Percentiles rank a stretch among this genome's conserved stretches.
Evolutionary conservation across 64 coral and sea anemone genomes (phyloP).

Genomic region (Acropora tenuis): DNA sequence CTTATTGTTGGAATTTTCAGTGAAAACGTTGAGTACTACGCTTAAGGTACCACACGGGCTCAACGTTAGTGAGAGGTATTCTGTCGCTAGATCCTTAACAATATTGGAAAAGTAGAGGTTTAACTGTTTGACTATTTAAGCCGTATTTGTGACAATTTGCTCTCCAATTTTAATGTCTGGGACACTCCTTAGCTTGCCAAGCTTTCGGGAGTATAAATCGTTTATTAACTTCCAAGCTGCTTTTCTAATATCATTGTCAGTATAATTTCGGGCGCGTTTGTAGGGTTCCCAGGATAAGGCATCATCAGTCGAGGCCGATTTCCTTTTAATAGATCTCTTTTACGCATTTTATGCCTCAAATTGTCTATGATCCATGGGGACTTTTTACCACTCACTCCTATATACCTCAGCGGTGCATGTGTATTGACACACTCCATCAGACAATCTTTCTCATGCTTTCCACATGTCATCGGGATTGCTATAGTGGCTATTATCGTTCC

Average conservation of each 20-base stretch:
- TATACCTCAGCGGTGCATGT: no score
- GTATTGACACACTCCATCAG: no score
- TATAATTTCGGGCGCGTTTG: neutral
- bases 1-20: no score
- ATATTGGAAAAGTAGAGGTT: no score
- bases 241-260: neutral
- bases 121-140: neutral
- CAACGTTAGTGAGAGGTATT: no score
- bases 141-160: neutral
- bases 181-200: neutral
- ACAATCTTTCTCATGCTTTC: no score
- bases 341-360: neutral
- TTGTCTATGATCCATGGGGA: neutral
- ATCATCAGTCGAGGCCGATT: neutral
- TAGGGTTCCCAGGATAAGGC: neutral
- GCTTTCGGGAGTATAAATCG: neutral
- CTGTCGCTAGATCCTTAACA: no score
- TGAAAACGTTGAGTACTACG: no score
- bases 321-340: neutral
- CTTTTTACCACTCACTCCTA: slow-evolving; percentile 32
- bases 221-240: neutral
- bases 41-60: no score
- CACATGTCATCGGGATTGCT: no score
- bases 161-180: no score
- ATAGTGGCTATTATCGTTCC: no score